Conservation (phyloP, 2,113 vertebrate species). For the Ascaphus truei region DNA sequence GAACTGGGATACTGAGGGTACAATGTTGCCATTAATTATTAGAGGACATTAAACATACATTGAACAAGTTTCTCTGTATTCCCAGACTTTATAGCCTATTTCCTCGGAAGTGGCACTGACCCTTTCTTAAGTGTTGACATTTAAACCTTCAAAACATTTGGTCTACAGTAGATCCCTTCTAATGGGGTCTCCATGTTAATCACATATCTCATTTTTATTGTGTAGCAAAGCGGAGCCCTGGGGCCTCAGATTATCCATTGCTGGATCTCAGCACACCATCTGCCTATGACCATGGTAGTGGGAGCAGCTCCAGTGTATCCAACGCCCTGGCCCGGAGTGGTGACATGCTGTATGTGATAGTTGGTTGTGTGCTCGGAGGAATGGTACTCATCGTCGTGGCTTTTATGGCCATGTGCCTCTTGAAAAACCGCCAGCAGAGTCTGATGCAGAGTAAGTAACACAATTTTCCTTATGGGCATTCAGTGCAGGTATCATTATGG, state of each 20-base stretch:
- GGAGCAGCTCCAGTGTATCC: slow-evolving; percentile 33
- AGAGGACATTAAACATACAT: too few relatives aligned
- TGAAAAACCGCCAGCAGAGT: slow-evolving; percentile 88
- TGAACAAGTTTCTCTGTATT: too few relatives aligned
- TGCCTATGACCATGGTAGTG: slow-evolving; percentile 18
- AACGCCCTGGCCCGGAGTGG: slow-evolving; percentile 56
- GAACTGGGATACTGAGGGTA: too few relatives aligned
- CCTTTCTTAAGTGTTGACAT: too few relatives aligned
- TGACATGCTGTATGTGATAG: slow-evolving; percentile 84
- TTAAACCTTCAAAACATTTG: too few relatives aligned
- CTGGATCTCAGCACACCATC: slow-evolving; percentile 71
- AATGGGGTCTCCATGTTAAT: too few relatives aligned
- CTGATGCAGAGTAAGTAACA: slow-evolving; percentile 83
- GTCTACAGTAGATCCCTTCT: too few relatives aligned
- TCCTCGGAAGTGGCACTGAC: too few relatives aligned
- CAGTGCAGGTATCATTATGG: too few relatives aligned
- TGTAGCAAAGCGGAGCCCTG: slow-evolving; percentile 61
- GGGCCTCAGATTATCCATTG: slow-evolving; percentile 74
- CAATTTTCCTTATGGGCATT: not conserved
- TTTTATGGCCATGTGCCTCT: slow-evolving; percentile 94
- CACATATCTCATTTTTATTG: too few relatives aligned
- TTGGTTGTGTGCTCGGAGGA: slow-evolving; percentile 83
- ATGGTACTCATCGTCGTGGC: slow-evolving; percentile 92
- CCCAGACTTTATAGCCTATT: too few relatives aligned
- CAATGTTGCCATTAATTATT: too few relatives aligned